A percentile compares a stretch with the other conserved stretches of the same genome.
phyloP scores from a whole-genome alignment of 2,113 vertebrate genomes.

The Plectropomus leopardus region DNA sequence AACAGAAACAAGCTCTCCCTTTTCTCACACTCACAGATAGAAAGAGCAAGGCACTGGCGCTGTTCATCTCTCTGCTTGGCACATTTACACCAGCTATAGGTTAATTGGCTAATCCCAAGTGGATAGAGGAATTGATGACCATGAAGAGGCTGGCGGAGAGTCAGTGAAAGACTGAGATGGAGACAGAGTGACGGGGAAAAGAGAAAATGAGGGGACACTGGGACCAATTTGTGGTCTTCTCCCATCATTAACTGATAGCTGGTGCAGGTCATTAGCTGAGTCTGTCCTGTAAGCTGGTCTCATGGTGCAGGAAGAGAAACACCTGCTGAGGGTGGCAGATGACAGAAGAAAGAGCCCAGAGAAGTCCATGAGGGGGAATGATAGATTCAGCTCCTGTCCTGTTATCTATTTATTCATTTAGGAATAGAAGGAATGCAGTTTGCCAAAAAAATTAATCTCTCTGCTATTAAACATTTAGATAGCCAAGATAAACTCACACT shows the following conservation, averaged over 20 bases:
- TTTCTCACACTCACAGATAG: background rate
- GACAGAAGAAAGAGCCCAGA: conserved; percentile 53
- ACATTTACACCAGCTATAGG: conserved; percentile 35
- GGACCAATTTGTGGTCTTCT: conserved; percentile 53
- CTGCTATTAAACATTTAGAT: background rate
- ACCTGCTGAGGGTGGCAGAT: conserved; percentile 72
- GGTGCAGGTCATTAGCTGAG: conserved; percentile 54
- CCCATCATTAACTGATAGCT: conserved; percentile 52
- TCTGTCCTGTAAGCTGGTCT: conserved; percentile 30
- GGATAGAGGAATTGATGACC: conserved; percentile 31
- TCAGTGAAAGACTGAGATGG: background rate
- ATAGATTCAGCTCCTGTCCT: conserved; percentile 29
- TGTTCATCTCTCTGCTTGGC: conserved; percentile 43
- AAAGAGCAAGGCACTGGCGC: background rate
- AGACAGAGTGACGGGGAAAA: background rate
- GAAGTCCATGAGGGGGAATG: conserved; percentile 25
- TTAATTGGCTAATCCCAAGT: conserved; percentile 57
- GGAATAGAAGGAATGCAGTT: background rate
- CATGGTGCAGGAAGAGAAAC: conserved; percentile 53
- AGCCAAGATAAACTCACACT: background rate
- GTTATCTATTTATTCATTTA: conserved; percentile 24
- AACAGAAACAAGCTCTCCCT: conserved; percentile 32
- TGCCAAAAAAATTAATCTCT: background rate
- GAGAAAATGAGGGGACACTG: conserved; percentile 24
- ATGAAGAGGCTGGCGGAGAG: background rate